Evolutionary conservation across 2,888 invertebrate genomes (phyloP), one percentile per base, ranked within the genome.

Genomic region (Bombylius major): DNA sequence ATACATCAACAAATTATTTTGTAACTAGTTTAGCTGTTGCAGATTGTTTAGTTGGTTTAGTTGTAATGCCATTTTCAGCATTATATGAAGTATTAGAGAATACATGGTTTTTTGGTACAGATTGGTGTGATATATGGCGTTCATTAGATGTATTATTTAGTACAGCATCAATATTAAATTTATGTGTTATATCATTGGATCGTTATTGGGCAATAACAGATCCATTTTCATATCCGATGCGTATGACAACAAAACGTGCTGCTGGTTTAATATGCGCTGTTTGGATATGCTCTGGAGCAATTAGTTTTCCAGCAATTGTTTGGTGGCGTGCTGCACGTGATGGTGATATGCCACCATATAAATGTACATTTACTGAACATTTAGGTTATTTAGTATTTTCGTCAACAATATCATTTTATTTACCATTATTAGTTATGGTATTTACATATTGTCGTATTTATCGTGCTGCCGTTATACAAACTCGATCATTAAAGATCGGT

Each of bases 151-250:
- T 99, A 4, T 80, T 98, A 3, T 97, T 96, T 65, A 94, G 94
- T 66, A 98, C 99, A 0, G 97, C 97, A 6, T 96, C 96, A 12
- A 99, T 99, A 65, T 79, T 98, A 53, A 98, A 98, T 75, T 78
- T 99, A 55, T 98, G 98, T 75, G 95, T 98, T 39, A 99, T 97
- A 66, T 93, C 94, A 1, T 72, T 97, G 66, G 97, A 97, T 72
- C 83, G 96, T 23, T 99, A 98, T 75, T 96, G 97, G 96, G 98
- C 98, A 50, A 98, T 98, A 60, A 96, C 95, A 13, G 96, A 98
- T 75, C 98, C 99, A 0, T 95, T 99, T 63, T 91, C 92, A 51
- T 99, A 99, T 75, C 95, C 97, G 3, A 90, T 89, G 77, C 80
- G 87, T 61, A 97, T 99, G 92, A 94, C 92, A 34, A 84, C 89